A percentile compares a stretch with the other conserved stretches of the same genome.
phyloP scores from a whole-genome alignment of 2,797 vertebrate genomes.

The Protosalanx chinensis region DNA sequence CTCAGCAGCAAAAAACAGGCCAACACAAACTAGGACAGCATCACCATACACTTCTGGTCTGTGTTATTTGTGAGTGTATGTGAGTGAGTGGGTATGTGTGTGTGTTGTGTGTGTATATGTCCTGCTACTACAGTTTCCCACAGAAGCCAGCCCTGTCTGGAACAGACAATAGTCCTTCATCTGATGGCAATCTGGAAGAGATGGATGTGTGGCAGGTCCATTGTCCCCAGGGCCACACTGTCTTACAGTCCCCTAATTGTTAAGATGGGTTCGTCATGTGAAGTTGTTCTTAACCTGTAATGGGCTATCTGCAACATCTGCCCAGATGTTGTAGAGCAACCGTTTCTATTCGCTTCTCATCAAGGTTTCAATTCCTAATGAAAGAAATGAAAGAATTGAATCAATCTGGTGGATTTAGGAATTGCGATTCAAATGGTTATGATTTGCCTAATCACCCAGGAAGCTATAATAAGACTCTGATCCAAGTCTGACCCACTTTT shows the following conservation, averaged over 20 bases:
- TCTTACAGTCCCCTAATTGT: neutral
- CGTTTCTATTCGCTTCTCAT: no score
- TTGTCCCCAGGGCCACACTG: neutral
- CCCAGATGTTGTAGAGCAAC: neutral
- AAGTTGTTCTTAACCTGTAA: slow-evolving; percentile 1
- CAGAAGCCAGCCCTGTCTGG: neutral
- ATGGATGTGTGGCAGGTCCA: neutral
- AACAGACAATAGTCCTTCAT: neutral
- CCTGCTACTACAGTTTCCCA: neutral
- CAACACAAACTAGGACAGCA: slow-evolving; percentile 46
- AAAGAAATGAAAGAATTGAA: no score
- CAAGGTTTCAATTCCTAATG: no score
- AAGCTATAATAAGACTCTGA: slow-evolving; percentile 13
- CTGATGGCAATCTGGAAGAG: neutral
- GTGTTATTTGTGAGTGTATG: neutral
- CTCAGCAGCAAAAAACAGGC: slow-evolving; percentile 38
- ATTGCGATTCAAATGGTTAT: neutral
- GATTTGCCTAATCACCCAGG: slow-evolving; percentile 3
- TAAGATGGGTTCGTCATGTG: neutral
- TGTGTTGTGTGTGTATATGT: neutral
- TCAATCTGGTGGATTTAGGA: no score
- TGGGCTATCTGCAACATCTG: neutral
- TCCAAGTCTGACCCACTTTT: neutral
- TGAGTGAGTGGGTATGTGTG: neutral
- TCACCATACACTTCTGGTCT: neutral